Conservation (phyloP, 1,140 invertebrate genomes). For the Leptoteleia sp. region DNA sequence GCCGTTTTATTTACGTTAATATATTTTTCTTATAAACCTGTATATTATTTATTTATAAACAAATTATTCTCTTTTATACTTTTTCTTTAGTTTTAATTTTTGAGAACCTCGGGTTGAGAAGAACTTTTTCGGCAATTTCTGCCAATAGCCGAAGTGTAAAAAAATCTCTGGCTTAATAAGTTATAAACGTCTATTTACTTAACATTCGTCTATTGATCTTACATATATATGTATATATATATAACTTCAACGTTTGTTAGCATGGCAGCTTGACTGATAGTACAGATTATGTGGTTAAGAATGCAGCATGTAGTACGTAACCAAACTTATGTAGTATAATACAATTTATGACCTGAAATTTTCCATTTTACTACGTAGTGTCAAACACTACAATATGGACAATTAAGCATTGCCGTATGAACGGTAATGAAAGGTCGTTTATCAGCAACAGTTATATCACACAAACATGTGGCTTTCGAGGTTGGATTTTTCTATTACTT, state of each 20-base stretch:
- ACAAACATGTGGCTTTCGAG: conserved; percentile 23
- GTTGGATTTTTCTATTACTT: conserved; percentile 20
- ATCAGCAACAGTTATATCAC: conserved; percentile 35
- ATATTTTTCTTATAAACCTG: too few relatives aligned
- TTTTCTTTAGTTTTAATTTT: too few relatives aligned
- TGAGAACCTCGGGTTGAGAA: too few relatives aligned
- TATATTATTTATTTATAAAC: too few relatives aligned
- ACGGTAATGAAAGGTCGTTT: conserved; percentile 46
- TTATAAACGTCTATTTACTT: conserved; percentile 8
- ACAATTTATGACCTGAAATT: conserved; percentile 60
- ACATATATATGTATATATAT: conserved; percentile 14
- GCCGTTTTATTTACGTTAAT: too few relatives aligned
- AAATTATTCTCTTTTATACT: too few relatives aligned
- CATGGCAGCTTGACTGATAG: conserved; percentile 52
- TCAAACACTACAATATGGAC: conserved; percentile 41
- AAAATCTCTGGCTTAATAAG: background rate
- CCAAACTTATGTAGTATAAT: conserved; percentile 46
- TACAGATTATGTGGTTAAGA: conserved; percentile 48
- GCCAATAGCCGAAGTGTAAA: background rate
- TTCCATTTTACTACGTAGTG: conserved; percentile 39
- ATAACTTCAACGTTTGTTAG: conserved; percentile 35
- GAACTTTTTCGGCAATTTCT: too few relatives aligned
- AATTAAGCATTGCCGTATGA: conserved; percentile 45
- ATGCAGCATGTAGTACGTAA: conserved; percentile 48
- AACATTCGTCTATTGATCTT: conserved; percentile 27